A percentile compares a stretch with the other conserved stretches of the same genome.
Evolutionary conservation across 2,113 vertebrate species (phyloP).

Genomic region (Thalassoma bifasciatum): DNA sequence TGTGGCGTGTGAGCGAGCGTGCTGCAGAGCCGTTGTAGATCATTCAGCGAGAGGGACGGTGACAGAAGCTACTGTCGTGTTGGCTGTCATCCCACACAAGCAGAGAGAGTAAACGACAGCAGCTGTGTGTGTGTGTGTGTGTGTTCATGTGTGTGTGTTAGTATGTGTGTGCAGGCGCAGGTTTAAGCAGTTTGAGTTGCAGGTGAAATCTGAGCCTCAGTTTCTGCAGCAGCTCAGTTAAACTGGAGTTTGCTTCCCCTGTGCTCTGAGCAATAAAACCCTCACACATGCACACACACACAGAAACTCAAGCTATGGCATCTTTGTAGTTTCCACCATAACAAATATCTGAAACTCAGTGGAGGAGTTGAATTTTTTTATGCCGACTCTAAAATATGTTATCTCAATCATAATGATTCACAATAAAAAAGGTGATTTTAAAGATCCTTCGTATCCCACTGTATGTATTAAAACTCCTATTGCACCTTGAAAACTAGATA

Average conservation of each 20-base stretch:
- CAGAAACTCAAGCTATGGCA: background rate
- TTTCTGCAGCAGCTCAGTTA: slow-evolving; percentile 69
- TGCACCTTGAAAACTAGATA: too few relatives aligned
- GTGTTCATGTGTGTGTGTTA: slow-evolving; percentile 16
- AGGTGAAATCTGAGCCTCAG: slow-evolving; percentile 73
- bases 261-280: slow-evolving; percentile 61
- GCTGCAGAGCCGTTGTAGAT: slow-evolving; percentile 10
- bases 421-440: too few relatives aligned
- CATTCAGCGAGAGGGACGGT: slow-evolving; percentile 27
- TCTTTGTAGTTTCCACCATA: too few relatives aligned
- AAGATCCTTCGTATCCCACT: too few relatives aligned
- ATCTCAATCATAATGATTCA: too few relatives aligned
- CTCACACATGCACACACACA: slow-evolving; percentile 27
- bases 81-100: slow-evolving; percentile 72
- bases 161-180: slow-evolving; percentile 17
- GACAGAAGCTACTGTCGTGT: slow-evolving; percentile 67
- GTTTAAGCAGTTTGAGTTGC: slow-evolving; percentile 68
- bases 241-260: slow-evolving; percentile 54
- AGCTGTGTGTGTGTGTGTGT: slow-evolving; percentile 58
- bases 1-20: background rate
- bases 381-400: too few relatives aligned
- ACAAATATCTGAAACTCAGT: too few relatives aligned
- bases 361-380: too few relatives aligned
- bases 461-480: too few relatives aligned
- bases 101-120: slow-evolving; percentile 76